phyloP scores from a whole-genome alignment of 2,888 invertebrate species.

The Nasonia oneida region DNA sequence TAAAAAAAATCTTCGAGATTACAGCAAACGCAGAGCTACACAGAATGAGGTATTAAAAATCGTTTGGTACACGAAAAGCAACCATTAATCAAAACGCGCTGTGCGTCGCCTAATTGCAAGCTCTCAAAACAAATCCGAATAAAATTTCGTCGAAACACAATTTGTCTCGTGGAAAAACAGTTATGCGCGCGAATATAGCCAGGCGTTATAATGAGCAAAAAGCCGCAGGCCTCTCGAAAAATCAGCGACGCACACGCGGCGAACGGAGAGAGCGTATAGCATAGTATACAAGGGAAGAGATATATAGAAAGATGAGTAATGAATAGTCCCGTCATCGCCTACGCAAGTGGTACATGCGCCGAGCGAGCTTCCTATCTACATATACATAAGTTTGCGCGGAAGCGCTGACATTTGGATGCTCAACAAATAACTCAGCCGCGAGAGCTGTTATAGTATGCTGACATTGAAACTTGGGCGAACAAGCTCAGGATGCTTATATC shows the following conservation, averaged over 20 bases:
- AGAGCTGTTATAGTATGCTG: constrained; percentile 7
- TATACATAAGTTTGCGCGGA: constrained; percentile 30
- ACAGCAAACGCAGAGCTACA: not conserved
- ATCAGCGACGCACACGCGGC: not conserved
- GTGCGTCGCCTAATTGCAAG: not conserved
- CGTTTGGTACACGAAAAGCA: not conserved
- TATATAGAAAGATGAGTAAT: constrained; percentile 47
- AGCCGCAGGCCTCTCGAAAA: not conserved
- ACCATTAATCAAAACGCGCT: not conserved
- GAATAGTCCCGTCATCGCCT: constrained; percentile 43
- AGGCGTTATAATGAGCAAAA: not conserved
- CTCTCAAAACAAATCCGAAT: not conserved
- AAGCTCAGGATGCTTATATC: not conserved
- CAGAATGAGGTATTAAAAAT: not conserved
- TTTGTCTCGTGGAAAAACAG: not conserved
- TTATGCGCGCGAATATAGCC: not conserved
- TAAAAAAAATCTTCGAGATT: not conserved
- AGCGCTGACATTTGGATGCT: constrained; percentile 33
- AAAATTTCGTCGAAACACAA: not conserved
- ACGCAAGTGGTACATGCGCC: constrained; percentile 20
- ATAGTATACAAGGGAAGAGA: not conserved
- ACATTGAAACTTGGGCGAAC: not conserved
- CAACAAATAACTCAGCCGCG: constrained; percentile 11
- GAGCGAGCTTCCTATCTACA: constrained; percentile 21
- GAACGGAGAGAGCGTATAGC: not conserved